Conservation (phyloP, 2,888 invertebrate species). For the Drosophila buzzatii region DNA sequence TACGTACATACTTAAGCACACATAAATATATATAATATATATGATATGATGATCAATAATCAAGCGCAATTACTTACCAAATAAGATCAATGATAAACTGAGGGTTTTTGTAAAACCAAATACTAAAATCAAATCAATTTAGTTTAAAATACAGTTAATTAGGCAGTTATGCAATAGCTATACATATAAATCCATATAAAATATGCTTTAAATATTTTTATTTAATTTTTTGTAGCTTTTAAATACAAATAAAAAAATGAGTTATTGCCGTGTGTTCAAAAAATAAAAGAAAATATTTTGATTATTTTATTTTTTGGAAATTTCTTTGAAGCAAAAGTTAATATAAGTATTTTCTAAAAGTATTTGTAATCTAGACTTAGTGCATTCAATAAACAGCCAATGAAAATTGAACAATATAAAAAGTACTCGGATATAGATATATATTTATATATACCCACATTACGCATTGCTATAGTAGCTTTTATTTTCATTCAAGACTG, state of each 20-base stretch:
- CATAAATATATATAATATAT: constrained; percentile 13
- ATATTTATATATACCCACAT: not conserved
- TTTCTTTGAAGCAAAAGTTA: constrained; percentile 12
- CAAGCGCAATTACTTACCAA: constrained; percentile 51
- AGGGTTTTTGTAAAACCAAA: constrained; percentile 45
- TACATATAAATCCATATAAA: not conserved
- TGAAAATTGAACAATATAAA: not conserved
- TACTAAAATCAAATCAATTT: constrained; percentile 12
- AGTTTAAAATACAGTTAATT: constrained; percentile 2
- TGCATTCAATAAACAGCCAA: not conserved
- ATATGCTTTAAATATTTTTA: constrained; percentile 1
- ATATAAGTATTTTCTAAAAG: constrained; percentile 32
- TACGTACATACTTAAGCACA: not conserved
- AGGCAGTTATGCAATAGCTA: not conserved
- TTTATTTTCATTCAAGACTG: constrained; percentile 9
- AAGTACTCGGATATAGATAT: not conserved
- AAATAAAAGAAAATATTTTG: not conserved
- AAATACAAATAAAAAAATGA: not conserved
- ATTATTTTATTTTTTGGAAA: not conserved
- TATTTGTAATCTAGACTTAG: constrained; percentile 4
- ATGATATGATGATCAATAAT: constrained; percentile 28
- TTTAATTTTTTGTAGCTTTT: constrained; percentile 10
- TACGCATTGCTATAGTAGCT: constrained; percentile 1
- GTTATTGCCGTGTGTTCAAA: constrained; percentile 45
- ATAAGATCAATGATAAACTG: constrained; percentile 27